A percentile compares a stretch with the other conserved stretches of the same genome.
These are phyloP conservation scores for Apoda limacodes DNA, from an alignment of 2,888 invertebrate species.

Conservation along the genomic window DNA sequence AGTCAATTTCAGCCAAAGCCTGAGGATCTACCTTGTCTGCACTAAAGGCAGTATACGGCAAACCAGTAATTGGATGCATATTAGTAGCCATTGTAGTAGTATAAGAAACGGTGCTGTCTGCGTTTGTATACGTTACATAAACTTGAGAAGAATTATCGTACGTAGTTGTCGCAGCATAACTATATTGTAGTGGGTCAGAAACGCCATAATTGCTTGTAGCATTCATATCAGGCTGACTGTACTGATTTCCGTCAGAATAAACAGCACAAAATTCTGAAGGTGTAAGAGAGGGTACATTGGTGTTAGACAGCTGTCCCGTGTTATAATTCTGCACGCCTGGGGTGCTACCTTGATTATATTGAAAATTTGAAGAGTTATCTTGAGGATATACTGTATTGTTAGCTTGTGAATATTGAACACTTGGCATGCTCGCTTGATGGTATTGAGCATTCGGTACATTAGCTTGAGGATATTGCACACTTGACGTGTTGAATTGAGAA, in stretches of 20 bases:
- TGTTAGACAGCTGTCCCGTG: constrained; percentile 34
- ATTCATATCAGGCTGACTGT: constrained; percentile 15
- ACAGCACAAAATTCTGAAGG: constrained; percentile 37
- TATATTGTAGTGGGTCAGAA: constrained; percentile 31
- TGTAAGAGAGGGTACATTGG: constrained; percentile 36
- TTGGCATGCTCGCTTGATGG: too few species aligned
- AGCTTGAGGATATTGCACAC: too few species aligned
- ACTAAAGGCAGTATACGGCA: too few species aligned
- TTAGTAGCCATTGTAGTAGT: constrained; percentile 27
- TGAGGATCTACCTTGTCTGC: constrained; percentile 22
- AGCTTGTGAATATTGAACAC: too few species aligned
- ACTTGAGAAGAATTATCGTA: constrained; percentile 36
- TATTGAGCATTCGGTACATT: too few species aligned
- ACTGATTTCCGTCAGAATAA: constrained; percentile 33
- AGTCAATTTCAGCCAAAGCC: constrained; percentile 37
- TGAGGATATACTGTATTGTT: too few species aligned
- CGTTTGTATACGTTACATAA: constrained; percentile 36
- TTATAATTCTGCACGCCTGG: too few species aligned
- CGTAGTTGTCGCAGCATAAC: constrained; percentile 27
- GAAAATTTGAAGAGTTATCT: too few species aligned
- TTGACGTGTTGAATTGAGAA: too few species aligned
- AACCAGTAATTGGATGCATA: constrained; percentile 17
- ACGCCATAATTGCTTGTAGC: constrained; percentile 22
- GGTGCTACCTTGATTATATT: too few species aligned
- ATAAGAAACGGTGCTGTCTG: constrained; percentile 27